Percentiles rank a stretch among this genome's conserved stretches.
phyloP scores from a whole-genome alignment of 2,113 vertebrate genomes.

The Gavialis gangeticus region DNA sequence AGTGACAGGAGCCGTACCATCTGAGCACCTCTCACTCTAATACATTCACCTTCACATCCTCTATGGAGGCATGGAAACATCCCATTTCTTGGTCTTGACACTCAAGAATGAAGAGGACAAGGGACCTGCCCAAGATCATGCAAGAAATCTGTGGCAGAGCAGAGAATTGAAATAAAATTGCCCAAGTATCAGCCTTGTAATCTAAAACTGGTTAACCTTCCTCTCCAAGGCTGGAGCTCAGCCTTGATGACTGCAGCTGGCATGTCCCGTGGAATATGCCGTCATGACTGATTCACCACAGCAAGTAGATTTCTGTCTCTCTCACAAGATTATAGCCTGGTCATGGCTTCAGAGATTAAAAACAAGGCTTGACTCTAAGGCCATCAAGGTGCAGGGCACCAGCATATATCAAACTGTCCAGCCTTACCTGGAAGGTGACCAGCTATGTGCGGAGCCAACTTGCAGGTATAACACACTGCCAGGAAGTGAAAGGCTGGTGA shows the following conservation, averaged over 20 bases:
- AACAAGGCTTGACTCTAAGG: not conserved
- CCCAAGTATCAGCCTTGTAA: not conserved
- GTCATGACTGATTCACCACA: not conserved
- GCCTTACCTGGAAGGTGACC: not conserved
- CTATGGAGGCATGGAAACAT: too few species aligned
- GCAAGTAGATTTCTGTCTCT: not conserved
- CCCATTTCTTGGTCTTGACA: not conserved
- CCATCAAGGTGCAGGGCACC: not conserved
- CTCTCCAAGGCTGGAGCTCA: not conserved
- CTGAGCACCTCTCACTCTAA: not conserved
- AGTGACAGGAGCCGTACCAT: not conserved
- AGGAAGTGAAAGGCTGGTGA: not conserved
- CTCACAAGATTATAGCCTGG: not conserved
- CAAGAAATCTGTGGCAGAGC: not conserved
- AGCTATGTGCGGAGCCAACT: not conserved
- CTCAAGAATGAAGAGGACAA: not conserved
- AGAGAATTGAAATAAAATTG: not conserved
- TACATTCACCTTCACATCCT: not conserved
- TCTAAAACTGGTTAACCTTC: not conserved
- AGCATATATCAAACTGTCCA: not conserved
- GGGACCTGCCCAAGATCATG: not conserved
- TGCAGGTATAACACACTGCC: not conserved
- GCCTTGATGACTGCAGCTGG: too few species aligned
- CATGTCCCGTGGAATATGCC: not conserved
- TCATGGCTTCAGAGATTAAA: not conserved